Evolutionary conservation across 2,888 invertebrate genomes (phyloP), one percentile per base, ranked within the genome.

Genomic region (Eremobia ochroleuca): DNA sequence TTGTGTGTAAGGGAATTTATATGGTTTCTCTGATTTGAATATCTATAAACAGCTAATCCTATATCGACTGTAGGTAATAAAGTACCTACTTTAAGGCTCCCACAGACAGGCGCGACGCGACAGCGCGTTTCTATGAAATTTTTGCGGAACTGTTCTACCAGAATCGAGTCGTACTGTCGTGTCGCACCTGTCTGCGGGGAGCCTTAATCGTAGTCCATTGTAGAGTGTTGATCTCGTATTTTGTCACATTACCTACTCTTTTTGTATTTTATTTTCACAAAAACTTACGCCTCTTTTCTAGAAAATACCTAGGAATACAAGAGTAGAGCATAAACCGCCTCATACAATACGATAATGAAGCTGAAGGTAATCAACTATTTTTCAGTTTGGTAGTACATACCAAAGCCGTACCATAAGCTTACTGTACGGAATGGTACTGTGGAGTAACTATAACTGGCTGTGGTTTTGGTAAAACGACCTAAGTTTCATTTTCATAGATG

Each of bases 21-120:
- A 79, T 25, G 69, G 79, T 66, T 83, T 82, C 84, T 6, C 40
- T 55, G 58, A 78, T 79, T 83, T 79, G 28, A 65, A 66, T 69
- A 43, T 55, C 21, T 58, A 40, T 28, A 8, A 52, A 52, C 58
- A 25, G 28, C 8, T 77, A 66, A 66, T 76, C 71, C 66, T 49
- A 11, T 34, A 15, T 2, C 40, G 18, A 37, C 49, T 34, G 28
- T n/a, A 43, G 34, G 31, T 37, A 34, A 34, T 73, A 25, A 52
- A 28, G 1, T 15, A 40, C n/a, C 46, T n/a, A 37, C 9, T 37
- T 21, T 18, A 52, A n/a, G n/a, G 25, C 52, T 25, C 3, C 25
- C 9, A 25, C 25, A 52, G 52, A 52, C 11, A 52, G 52, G 9
- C 52, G 9, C 9, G 52, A 9, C 9, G 52, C 52, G 52, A 9